Conservation (phyloP, 2,888 invertebrate genomes). For the Cephus rjabovi region DNA sequence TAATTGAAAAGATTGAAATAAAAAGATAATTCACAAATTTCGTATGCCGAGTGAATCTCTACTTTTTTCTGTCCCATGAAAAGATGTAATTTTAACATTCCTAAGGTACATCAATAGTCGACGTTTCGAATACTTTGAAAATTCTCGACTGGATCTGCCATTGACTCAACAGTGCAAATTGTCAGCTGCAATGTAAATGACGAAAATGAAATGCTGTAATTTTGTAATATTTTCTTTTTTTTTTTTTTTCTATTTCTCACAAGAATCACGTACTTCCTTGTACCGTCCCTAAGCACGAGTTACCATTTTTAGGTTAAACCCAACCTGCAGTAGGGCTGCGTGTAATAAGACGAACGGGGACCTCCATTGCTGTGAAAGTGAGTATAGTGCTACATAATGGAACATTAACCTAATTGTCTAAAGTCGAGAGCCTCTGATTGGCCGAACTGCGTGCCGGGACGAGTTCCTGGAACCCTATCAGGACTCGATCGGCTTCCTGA, state of each 20-base stretch:
- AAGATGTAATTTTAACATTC: no score
- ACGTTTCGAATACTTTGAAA: no score
- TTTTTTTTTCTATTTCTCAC: not conserved
- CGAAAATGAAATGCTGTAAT: not conserved
- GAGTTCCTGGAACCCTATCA: slow-evolving; percentile 14
- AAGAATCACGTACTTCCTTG: not conserved
- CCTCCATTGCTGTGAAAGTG: not conserved
- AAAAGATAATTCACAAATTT: no score
- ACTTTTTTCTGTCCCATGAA: no score
- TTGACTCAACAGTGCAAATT: no score
- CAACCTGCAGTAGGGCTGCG: not conserved
- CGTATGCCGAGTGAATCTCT: no score
- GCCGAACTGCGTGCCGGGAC: slow-evolving; percentile 1
- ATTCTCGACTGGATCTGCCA: no score
- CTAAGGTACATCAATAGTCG: no score
- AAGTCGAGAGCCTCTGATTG: slow-evolving; percentile 9
- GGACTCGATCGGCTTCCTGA: slow-evolving; percentile 10
- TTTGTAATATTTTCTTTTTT: not conserved
- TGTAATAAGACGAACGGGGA: not conserved
- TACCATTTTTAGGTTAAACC: not conserved
- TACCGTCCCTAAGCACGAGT: not conserved
- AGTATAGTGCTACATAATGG: not conserved
- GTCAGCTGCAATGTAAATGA: no score
- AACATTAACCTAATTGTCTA: slow-evolving; percentile 15
- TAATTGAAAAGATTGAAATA: no score